Percentiles rank a stretch among this genome's conserved stretches.
Evolutionary conservation across 2,888 invertebrate species (phyloP).

Genomic region (Brachyopa scutellaris): DNA sequence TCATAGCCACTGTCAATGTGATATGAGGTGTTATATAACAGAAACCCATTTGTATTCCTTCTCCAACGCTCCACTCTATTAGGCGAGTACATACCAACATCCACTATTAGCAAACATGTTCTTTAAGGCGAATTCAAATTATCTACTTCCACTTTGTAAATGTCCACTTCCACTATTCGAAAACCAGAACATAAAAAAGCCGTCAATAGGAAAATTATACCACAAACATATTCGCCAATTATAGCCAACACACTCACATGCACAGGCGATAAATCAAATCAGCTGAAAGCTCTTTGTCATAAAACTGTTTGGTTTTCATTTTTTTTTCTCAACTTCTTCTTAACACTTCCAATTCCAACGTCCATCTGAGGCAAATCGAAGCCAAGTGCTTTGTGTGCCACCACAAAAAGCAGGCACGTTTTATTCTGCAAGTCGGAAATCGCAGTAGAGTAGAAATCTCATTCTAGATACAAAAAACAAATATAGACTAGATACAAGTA

Average conservation of each 20-base stretch:
- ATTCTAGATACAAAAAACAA: constrained; percentile 51
- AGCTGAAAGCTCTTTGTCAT: constrained; percentile 56
- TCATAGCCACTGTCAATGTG: too few relatives aligned
- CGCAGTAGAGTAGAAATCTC: constrained; percentile 16
- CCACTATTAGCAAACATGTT: constrained; percentile 13
- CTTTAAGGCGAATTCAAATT: background rate
- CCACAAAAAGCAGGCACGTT: constrained; percentile 35
- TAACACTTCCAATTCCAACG: constrained; percentile 33
- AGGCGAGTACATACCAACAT: too few relatives aligned
- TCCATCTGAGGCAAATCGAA: constrained; percentile 30
- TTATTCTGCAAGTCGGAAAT: constrained; percentile 35
- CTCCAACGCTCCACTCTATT: too few relatives aligned
- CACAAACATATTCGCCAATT: constrained; percentile 40
- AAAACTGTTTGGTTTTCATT: background rate
- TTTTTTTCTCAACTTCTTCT: background rate
- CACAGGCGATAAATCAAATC: constrained; percentile 43
- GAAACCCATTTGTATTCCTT: too few relatives aligned
- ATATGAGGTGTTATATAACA: too few relatives aligned
- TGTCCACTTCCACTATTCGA: background rate
- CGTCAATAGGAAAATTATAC: constrained; percentile 47
- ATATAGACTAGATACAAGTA: constrained; percentile 7
- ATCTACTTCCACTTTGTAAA: constrained; percentile 3
- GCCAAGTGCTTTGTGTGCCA: constrained; percentile 10
- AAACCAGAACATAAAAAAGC: constrained; percentile 3
- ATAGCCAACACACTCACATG: constrained; percentile 15